phyloP scores from a whole-genome alignment of 2,888 invertebrate species.

The Ophion ventricosus region DNA sequence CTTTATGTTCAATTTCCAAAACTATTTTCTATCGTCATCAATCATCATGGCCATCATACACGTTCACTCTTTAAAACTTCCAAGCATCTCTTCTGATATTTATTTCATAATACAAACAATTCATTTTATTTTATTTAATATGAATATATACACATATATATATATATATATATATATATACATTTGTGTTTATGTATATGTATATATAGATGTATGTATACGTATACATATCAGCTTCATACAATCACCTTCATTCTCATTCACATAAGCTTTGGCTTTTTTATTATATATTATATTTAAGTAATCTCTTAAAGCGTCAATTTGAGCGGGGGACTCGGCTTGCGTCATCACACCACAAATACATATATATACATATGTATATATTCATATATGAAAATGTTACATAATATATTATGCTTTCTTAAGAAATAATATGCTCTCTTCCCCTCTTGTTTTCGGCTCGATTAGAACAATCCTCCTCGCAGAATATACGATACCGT shows the following conservation, averaged over 20 bases:
- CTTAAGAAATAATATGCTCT: conserved; percentile 20
- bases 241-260: conserved; percentile 1
- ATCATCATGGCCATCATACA: conserved; percentile 70
- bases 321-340: conserved; percentile 70
- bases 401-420: conserved; percentile 16
- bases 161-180: conserved; percentile 33
- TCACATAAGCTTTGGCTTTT: conserved; percentile 69
- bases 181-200: not conserved
- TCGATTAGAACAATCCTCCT: conserved; percentile 45
- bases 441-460: conserved; percentile 41
- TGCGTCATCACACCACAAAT: conserved; percentile 33
- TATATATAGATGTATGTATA: not conserved
- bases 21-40: conserved; percentile 73
- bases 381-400: conserved; percentile 12
- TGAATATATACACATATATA: conserved; percentile 44
- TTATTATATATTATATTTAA: conserved; percentile 73
- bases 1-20: conserved; percentile 75
- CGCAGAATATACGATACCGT: conserved; percentile 51
- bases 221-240: not conserved
- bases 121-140: conserved; percentile 42
- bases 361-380: not conserved
- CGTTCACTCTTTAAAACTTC: conserved; percentile 64
- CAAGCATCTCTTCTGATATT: conserved; percentile 63
- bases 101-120: conserved; percentile 57
- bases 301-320: conserved; percentile 77